These are phyloP conservation scores for Thamnophis elegans DNA, from an alignment of 2,797 vertebrate species.

Conservation along the genomic window DNA sequence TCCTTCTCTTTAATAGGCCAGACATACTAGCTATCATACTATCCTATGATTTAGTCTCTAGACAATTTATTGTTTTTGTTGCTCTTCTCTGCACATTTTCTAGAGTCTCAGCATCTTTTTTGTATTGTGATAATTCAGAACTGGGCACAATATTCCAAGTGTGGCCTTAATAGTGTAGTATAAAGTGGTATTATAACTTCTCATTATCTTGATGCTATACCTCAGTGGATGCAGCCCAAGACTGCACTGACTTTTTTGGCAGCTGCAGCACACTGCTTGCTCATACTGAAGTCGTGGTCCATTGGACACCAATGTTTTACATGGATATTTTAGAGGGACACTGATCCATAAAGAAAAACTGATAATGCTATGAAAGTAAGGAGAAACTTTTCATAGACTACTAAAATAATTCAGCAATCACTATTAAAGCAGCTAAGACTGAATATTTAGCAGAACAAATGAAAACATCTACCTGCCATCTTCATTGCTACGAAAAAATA, in stretches of 20 bases:
- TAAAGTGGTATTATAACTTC: not conserved
- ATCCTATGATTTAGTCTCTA: not conserved
- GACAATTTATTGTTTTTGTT: not conserved
- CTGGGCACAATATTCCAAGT: not conserved
- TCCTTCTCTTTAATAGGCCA: not conserved
- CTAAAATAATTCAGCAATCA: not conserved
- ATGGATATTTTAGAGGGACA: not conserved
- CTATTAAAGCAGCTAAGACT: not conserved
- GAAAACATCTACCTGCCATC: conserved; percentile 83
- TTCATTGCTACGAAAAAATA: conserved; percentile 92
- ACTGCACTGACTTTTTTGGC: not conserved
- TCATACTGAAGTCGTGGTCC: not conserved
- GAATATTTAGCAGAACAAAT: not conserved
- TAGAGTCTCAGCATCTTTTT: not conserved
- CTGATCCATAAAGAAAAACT: not conserved
- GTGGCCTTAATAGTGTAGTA: not conserved
- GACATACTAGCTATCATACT: not conserved
- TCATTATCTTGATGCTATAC: not conserved
- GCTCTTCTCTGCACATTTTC: not conserved
- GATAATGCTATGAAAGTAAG: not conserved
- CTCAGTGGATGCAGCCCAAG: not conserved
- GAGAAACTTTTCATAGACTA: not conserved
- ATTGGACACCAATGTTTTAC: not conserved
- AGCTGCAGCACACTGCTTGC: not conserved
- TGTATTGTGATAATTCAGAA: not conserved